These are phyloP conservation scores for Sinotaia quadrata DNA, from an alignment of 2,888 invertebrate species.

Conservation along the genomic window DNA sequence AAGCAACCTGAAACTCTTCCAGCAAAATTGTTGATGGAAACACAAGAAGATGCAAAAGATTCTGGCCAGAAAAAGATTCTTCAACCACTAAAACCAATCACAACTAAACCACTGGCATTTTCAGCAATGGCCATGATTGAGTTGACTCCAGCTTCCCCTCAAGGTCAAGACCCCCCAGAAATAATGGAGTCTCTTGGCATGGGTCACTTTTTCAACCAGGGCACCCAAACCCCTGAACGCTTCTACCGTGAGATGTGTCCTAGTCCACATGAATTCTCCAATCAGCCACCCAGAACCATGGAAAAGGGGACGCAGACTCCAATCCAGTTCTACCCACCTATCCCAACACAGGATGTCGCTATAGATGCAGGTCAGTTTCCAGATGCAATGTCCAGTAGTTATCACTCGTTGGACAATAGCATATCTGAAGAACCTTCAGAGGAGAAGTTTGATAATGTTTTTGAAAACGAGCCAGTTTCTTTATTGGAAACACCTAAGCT, in stretches of 20 bases:
- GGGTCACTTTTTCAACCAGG: constrained; percentile 27
- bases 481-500: constrained; percentile 6
- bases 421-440: constrained; percentile 23
- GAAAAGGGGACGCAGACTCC: constrained; percentile 41
- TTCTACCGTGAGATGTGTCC: constrained; percentile 29
- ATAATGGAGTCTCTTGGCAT: constrained; percentile 23
- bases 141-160: constrained; percentile 13
- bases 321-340: constrained; percentile 37
- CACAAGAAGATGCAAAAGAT: background rate
- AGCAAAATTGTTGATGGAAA: background rate
- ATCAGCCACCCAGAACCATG: constrained; percentile 13
- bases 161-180: constrained; percentile 17
- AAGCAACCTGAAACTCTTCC: background rate
- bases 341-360: constrained; percentile 38
- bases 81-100: too few species aligned
- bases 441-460: background rate
- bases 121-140: constrained; percentile 5
- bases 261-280: constrained; percentile 25
- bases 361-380: constrained; percentile 40
- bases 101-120: too few species aligned
- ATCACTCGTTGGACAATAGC: constrained; percentile 30
- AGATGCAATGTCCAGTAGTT: constrained; percentile 22
- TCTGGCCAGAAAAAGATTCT: background rate
- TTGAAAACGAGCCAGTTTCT: constrained; percentile 7
- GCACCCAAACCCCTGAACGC: constrained; percentile 25